phyloP scores from a whole-genome alignment of 2,797 vertebrate genomes.

The Borostomias antarcticus region DNA sequence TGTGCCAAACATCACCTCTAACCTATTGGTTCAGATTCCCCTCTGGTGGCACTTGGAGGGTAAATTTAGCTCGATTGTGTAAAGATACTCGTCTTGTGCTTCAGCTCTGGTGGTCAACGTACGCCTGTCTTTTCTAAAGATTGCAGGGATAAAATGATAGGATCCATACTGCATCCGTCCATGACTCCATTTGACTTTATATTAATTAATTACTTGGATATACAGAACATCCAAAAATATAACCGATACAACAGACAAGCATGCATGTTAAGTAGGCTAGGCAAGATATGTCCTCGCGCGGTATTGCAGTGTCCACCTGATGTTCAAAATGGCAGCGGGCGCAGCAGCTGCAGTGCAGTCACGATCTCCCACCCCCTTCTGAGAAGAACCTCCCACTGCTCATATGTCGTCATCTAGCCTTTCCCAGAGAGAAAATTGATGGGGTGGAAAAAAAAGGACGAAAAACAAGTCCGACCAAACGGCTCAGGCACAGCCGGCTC shows the following conservation, averaged over 20 bases:
- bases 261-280: too few species aligned
- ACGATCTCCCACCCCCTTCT: constrained; percentile 21
- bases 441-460: constrained; percentile 8
- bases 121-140: not conserved
- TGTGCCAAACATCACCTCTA: not conserved
- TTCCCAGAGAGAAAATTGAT: constrained; percentile 46
- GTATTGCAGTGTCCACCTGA: too few species aligned
- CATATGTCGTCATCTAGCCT: constrained; percentile 53
- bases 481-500: constrained; percentile 61
- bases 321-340: constrained; percentile 74
- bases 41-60: constrained; percentile 9
- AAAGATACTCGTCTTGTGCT: constrained; percentile 1
- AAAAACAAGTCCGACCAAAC: constrained; percentile 23
- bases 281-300: too few species aligned
- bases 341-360: constrained; percentile 43
- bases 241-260: too few species aligned
- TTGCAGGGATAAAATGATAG: not conserved
- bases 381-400: constrained; percentile 44
- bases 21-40: constrained; percentile 1
- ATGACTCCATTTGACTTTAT: too few species aligned
- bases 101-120: not conserved
- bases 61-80: constrained; percentile 31
- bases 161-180: too few species aligned
- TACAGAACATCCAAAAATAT: too few species aligned
- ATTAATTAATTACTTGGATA: too few species aligned